Evolutionary conservation across 37 sponge, comb jelly and placozoan genomes (phyloP), one percentile per base, ranked within the genome.

Genomic region (Cladorhizidae sp.): DNA sequence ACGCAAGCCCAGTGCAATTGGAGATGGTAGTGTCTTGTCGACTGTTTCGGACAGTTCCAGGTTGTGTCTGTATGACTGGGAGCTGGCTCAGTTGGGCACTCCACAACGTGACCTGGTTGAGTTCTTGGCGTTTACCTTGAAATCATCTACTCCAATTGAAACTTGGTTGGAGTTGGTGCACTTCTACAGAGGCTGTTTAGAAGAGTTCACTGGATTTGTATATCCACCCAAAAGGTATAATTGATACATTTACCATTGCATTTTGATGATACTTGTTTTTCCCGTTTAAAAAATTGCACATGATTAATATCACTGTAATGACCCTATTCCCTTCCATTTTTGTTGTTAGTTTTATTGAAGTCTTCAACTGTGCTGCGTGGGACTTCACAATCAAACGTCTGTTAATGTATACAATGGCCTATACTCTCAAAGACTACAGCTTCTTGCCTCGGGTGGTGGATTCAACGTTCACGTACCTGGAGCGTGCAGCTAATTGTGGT

Each of bases 21-120:
- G n/a, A n/a, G 0, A 20, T 7, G 23, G 25, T 1, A 59, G 1
- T 35, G n/a, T 26, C 36, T 3, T 7, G 56, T 26, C 6, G n/a
- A 23, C 57, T 26, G 5, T 36, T 55, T n/a, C 31, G 23, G 88
- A 87, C 42, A 54, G 82, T 32, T 9, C 38, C 5, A 23, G 25
- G 17, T 6, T 88, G 64, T 93, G 93, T 50, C 36, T 86, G 23
- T 93, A 93, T 55, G 93, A 93, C 83, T 93, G 93, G 93, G 93
- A 93, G 70, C 75, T 93, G 74, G 86, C 86, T 49, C 72, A 74
- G 22, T 39, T 88, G 5, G 79, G 54, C 54, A 83, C 89, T 23
- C 89, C 93, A 31, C 93, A 93, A 50, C 75, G 70, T 38, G 93
- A 93, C 43, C 33, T 93, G 32, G 89, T 76, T 11, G 93, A 93